Evolutionary conservation across 2,797 vertebrate genomes (phyloP).

Genomic region (Rhadinocentrus ornatus): DNA sequence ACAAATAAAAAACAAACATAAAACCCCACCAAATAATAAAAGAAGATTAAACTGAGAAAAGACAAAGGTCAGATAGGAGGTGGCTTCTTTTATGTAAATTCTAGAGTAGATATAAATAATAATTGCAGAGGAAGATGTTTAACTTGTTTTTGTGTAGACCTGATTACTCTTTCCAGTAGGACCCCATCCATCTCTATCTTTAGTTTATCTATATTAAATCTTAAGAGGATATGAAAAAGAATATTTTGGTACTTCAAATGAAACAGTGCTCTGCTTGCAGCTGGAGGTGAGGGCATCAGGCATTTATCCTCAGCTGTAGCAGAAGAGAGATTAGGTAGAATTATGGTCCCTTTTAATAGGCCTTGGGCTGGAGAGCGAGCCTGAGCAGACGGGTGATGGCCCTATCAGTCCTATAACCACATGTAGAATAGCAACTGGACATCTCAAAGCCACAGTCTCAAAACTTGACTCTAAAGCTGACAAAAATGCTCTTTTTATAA

Average conservation of each 20-base stretch:
- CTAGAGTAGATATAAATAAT: too few species aligned
- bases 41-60: constrained; percentile 14
- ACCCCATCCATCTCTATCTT: background rate
- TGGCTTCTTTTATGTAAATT: background rate
- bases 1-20: background rate
- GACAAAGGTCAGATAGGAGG: background rate
- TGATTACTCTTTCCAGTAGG: constrained; percentile 18
- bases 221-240: constrained; percentile 23
- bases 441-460: background rate
- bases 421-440: constrained; percentile 18
- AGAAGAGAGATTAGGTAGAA: constrained; percentile 76
- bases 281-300: constrained; percentile 47
- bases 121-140: too few species aligned
- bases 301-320: constrained; percentile 62
- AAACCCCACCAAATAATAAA: constrained; percentile 8
- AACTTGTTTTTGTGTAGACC: background rate
- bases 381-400: constrained; percentile 42
- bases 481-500: background rate
- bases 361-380: constrained; percentile 33
- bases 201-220: constrained; percentile 41
- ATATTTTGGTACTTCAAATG: constrained; percentile 43
- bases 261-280: constrained; percentile 58
- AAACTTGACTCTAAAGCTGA: background rate
- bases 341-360: constrained; percentile 67
- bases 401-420: constrained; percentile 45